phyloP scores from a whole-genome alignment of 2,797 vertebrate species.

The Sebastolobus altivelis region DNA sequence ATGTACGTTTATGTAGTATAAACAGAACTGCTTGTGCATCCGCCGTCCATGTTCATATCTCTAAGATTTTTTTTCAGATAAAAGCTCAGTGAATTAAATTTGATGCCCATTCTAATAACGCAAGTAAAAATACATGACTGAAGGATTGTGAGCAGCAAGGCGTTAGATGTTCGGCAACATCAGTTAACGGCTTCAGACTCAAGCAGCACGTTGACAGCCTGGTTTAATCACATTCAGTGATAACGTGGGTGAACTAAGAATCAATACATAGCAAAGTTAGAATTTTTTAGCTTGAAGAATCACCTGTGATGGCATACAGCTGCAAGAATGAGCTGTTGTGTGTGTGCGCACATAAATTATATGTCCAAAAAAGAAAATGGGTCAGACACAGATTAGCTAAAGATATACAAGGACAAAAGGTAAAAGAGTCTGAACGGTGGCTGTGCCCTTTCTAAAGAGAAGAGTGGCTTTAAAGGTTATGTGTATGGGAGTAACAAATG shows the following conservation, averaged over 20 bases:
- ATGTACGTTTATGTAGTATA: background rate
- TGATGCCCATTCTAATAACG: background rate
- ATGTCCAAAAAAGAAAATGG: background rate
- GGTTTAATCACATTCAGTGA: conserved; percentile 4
- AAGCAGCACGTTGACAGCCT: background rate
- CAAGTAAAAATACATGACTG: background rate
- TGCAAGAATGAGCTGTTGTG: background rate
- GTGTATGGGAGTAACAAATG: background rate
- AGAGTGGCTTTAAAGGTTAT: background rate
- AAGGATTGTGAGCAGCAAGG: too few relatives aligned
- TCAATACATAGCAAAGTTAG: background rate
- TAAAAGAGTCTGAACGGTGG: background rate
- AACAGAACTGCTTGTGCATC: background rate
- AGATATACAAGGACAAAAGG: background rate
- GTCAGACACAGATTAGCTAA: background rate
- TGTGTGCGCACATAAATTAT: background rate
- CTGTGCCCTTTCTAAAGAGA: background rate
- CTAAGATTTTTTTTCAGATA: conserved; percentile 8
- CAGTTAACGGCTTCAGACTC: background rate
- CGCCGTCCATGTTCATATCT: background rate
- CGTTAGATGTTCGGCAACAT: too few relatives aligned
- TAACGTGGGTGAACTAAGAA: background rate
- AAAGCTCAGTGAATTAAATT: conserved; percentile 1
- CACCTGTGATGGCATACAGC: background rate
- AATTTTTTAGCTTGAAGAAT: background rate